Conservation (phyloP, 2,113 vertebrate genomes). For the Ptilonorhynchus violaceus region DNA sequence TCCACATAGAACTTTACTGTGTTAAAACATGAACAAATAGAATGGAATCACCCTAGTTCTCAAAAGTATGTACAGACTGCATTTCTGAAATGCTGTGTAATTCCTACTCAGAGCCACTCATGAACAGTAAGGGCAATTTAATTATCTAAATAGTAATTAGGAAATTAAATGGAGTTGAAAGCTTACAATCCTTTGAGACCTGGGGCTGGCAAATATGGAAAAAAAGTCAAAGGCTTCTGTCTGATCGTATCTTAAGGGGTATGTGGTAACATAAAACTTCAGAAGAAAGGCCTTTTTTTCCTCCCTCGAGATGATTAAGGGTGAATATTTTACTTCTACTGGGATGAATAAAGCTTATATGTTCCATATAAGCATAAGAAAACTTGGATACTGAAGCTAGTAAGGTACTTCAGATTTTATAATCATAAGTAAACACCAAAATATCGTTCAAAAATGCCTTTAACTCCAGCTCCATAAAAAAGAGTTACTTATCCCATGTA, state of each 20-base stretch:
- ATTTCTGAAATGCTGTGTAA: neutral
- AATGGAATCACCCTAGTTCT: neutral
- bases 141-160: conserved; percentile 38
- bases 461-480: neutral
- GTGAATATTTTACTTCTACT: neutral
- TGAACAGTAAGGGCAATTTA: neutral
- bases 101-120: neutral
- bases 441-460: neutral
- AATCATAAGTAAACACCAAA: neutral
- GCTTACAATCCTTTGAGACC: neutral
- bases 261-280: neutral
- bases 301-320: neutral
- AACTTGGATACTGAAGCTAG: neutral
- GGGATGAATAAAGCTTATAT: neutral
- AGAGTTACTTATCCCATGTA: neutral
- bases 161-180: conserved; percentile 35
- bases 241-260: neutral
- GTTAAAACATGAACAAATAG: neutral
- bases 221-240: neutral
- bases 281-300: neutral
- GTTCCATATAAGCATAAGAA: neutral
- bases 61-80: neutral
- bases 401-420: neutral
- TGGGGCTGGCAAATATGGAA: neutral
- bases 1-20: neutral